Percentiles rank a stretch among this genome's conserved stretches.
phyloP scores from a whole-genome alignment of 1,140 invertebrate species.

The Bursaphelenchus mucronatus region DNA sequence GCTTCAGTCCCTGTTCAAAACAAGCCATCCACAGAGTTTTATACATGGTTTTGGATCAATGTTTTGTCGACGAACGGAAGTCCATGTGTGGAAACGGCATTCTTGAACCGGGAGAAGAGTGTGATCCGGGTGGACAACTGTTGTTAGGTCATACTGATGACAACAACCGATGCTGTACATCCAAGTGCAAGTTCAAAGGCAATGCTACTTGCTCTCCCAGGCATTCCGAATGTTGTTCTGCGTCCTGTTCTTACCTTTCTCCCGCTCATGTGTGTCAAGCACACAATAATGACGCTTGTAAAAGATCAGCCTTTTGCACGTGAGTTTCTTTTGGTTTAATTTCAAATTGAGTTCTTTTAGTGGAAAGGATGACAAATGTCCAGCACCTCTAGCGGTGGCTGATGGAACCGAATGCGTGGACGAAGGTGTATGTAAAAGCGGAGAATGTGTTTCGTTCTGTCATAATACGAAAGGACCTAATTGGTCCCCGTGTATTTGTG shows the following conservation, averaged over 20 bases:
- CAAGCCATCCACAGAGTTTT: constrained; percentile 38
- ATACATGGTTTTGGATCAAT: constrained; percentile 33
- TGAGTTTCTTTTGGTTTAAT: constrained; percentile 12
- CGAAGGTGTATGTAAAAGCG: constrained; percentile 38
- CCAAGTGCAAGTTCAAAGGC: constrained; percentile 23
- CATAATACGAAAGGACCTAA: constrained; percentile 15
- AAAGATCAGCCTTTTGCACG: constrained; percentile 39
- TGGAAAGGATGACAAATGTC: constrained; percentile 40
- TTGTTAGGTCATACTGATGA: constrained; percentile 10
- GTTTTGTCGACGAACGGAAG: constrained; percentile 41
- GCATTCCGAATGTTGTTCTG: constrained; percentile 46
- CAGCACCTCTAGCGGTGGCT: constrained; percentile 29
- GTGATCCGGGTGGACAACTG: constrained; percentile 39
- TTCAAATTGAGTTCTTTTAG: constrained; percentile 23
- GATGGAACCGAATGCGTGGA: constrained; percentile 38
- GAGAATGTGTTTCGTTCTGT: constrained; percentile 44
- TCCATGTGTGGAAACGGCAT: constrained; percentile 47
- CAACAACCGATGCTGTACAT: constrained; percentile 38
- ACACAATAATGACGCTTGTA: constrained; percentile 35
- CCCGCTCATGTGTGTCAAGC: constrained; percentile 24
- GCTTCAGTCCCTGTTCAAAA: constrained; percentile 42
- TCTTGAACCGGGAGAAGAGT: constrained; percentile 41
- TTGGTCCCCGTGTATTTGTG: constrained; percentile 37
- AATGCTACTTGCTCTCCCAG: constrained; percentile 36
- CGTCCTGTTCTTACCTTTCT: constrained; percentile 26